Percentiles rank a stretch among this genome's conserved stretches.
Evolutionary conservation across 2,797 vertebrate genomes (phyloP).

Genomic region (Phyllotis vaccarum): DNA sequence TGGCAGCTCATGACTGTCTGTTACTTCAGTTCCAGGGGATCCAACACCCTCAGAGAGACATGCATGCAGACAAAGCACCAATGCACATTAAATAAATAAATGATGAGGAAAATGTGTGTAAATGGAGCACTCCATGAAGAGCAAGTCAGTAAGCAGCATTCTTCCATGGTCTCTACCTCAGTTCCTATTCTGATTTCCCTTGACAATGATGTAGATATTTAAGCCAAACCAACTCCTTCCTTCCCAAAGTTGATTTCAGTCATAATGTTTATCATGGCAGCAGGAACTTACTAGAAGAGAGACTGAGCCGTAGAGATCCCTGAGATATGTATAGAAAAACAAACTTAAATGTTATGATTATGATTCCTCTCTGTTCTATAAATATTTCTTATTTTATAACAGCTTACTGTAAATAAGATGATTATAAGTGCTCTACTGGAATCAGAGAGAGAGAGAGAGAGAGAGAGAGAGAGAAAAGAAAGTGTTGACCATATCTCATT

Average conservation of each 20-base stretch:
- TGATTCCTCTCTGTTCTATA: slow-evolving; percentile 67
- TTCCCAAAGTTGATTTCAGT: neutral
- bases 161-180: neutral
- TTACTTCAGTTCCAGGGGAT: neutral
- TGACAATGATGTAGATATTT: neutral
- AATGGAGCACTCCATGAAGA: neutral
- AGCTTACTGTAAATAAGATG: slow-evolving; percentile 80
- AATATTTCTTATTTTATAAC: slow-evolving; percentile 76
- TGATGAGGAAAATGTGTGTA: neutral
- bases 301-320: neutral
- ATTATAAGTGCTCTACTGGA: slow-evolving; percentile 75
- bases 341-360: slow-evolving; percentile 49
- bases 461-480: slow-evolving; percentile 61
- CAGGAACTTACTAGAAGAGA: neutral
- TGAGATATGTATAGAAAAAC: slow-evolving; percentile 33
- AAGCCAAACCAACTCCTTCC: neutral
- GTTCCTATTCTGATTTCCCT: neutral
- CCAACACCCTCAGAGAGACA: neutral
- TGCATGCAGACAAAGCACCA: neutral
- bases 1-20: neutral
- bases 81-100: neutral
- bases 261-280: neutral
- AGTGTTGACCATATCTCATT: slow-evolving; percentile 77
- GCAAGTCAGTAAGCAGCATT: neutral
- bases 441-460: slow-evolving; percentile 55